phyloP scores from a whole-genome alignment of 2,113 vertebrate genomes.

The Entomyzon cyanotis region DNA sequence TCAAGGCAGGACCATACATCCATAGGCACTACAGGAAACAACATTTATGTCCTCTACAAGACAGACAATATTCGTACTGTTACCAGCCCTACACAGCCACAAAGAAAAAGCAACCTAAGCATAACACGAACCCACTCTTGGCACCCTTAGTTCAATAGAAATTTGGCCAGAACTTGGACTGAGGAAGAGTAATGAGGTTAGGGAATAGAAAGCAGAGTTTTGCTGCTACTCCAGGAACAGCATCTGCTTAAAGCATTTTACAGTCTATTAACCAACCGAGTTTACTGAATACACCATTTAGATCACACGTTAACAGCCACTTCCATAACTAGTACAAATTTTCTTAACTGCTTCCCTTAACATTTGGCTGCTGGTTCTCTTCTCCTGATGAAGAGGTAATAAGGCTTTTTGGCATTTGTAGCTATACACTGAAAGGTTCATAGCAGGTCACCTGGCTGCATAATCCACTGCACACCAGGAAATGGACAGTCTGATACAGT shows the following conservation, averaged over 20 bases:
- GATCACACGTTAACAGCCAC: not conserved
- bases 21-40: not conserved
- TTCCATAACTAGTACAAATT: not conserved
- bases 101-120: not conserved
- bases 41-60: not conserved
- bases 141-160: not conserved
- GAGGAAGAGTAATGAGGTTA: not conserved
- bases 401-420: constrained; percentile 33
- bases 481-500: not conserved
- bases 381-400: not conserved
- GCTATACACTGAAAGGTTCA: not conserved
- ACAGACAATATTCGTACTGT: not conserved
- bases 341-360: not conserved
- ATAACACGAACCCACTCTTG: not conserved
- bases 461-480: not conserved
- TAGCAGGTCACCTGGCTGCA: not conserved
- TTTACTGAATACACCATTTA: not conserved
- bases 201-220: not conserved
- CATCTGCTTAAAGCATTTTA: not conserved
- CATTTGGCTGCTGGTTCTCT: not conserved
- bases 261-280: not conserved
- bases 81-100: not conserved
- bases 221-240: not conserved
- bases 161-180: not conserved
- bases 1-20: not conserved